Evolutionary conservation across 2,113 vertebrate genomes (phyloP).

Genomic region (Octodon degus): DNA sequence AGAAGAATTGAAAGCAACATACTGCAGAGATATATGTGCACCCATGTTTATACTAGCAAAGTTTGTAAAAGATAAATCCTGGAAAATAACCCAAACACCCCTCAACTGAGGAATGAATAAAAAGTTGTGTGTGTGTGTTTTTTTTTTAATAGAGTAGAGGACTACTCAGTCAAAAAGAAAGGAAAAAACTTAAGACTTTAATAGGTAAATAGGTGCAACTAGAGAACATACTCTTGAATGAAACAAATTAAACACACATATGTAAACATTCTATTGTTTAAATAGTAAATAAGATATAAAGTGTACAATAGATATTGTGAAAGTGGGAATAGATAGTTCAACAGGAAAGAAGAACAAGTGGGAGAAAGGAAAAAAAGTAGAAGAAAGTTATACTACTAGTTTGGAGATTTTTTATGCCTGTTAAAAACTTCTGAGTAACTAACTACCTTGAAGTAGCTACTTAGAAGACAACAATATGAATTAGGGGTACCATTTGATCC

Average conservation of each 20-base stretch:
- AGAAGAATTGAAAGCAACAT: too few relatives aligned
- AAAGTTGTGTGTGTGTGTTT: not conserved
- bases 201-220: not conserved
- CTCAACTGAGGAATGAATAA: not conserved
- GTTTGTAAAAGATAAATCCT: not conserved
- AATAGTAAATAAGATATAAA: not conserved
- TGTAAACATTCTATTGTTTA: not conserved
- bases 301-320: not conserved
- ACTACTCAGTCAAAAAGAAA: not conserved
- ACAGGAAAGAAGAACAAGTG: not conserved
- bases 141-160: not conserved
- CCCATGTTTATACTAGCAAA: too few relatives aligned
- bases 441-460: too few relatives aligned
- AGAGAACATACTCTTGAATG: not conserved
- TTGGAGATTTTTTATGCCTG: too few relatives aligned
- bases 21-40: too few relatives aligned
- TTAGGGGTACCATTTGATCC: too few relatives aligned
- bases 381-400: too few relatives aligned
- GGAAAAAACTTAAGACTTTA: not conserved
- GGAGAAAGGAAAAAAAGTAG: not conserved
- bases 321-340: not conserved
- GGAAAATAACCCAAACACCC: not conserved
- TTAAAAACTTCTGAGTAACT: too few relatives aligned
- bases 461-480: too few relatives aligned
- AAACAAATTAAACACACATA: not conserved